phyloP scores from a whole-genome alignment of 2,888 invertebrate genomes.

The Agapostemon virescens region DNA sequence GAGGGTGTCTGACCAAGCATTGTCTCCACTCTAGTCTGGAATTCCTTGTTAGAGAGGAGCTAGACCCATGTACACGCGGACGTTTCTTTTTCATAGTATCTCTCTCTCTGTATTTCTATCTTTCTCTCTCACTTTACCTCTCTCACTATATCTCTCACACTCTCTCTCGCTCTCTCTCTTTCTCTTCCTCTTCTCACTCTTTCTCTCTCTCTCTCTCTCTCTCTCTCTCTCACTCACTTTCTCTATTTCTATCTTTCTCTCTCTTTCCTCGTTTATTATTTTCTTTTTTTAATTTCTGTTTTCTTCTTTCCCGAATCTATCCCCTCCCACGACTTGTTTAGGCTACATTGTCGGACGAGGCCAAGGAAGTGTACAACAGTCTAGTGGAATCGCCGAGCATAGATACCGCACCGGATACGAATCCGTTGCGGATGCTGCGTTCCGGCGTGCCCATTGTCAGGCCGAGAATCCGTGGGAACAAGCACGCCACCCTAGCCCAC shows the following conservation, averaged over 20 bases:
- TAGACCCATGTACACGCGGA: conserved; percentile 15
- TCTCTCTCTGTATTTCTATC: conserved; percentile 15
- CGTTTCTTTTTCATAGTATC: conserved; percentile 31
- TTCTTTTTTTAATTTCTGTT: conserved; percentile 65
- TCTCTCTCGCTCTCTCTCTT: too few relatives aligned
- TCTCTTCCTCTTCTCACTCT: too few relatives aligned
- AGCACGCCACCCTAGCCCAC: conserved; percentile 77
- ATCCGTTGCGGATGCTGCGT: conserved; percentile 86
- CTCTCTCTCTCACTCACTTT: too few relatives aligned
- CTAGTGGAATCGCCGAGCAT: conserved; percentile 87
- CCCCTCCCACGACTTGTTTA: conserved; percentile 81
- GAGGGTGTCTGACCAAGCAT: conserved; percentile 24
- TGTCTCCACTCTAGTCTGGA: conserved; percentile 10
- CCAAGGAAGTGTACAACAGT: conserved; percentile 95
- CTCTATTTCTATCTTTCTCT: conserved; percentile 11
- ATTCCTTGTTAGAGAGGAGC: conserved; percentile 13
- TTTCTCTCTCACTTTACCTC: conserved; percentile 13
- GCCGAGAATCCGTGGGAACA: conserved; percentile 82
- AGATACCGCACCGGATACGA: conserved; percentile 79
- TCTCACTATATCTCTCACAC: too few relatives aligned
- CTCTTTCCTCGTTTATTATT: conserved; percentile 55
- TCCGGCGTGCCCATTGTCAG: conserved; percentile 83
- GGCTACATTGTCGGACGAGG: conserved; percentile 92
- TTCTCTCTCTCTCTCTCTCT: too few relatives aligned
- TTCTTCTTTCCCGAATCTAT: conserved; percentile 73